Conservation (phyloP, 2,113 vertebrate species). For the Sula dactylatra region DNA sequence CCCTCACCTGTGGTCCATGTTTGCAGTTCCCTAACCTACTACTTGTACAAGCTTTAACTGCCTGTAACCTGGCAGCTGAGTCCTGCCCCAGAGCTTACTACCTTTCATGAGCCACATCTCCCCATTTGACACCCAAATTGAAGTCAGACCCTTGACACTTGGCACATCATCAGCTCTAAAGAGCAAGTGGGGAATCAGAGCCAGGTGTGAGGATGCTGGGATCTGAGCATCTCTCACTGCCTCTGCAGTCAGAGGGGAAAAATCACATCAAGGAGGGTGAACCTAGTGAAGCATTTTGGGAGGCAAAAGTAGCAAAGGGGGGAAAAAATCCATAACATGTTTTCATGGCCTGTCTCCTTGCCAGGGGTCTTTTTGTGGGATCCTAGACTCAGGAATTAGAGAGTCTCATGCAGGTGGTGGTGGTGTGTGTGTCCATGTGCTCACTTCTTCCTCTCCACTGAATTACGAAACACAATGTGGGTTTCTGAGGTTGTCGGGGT, state of each 20-base stretch:
- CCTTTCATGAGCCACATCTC: not conserved
- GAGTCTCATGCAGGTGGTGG: not conserved
- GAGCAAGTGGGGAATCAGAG: fast-evolving
- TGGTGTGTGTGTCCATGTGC: not conserved
- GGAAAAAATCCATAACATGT: not conserved
- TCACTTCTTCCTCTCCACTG: not conserved
- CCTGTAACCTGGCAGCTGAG: not conserved
- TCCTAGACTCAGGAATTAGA: not conserved
- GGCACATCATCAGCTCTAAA: not conserved
- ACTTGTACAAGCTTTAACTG: not conserved
- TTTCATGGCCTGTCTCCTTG: not conserved
- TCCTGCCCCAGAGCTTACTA: not conserved
- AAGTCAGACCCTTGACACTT: not conserved
- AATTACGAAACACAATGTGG: not conserved
- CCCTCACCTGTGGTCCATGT: fast-evolving
- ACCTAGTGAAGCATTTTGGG: not conserved
- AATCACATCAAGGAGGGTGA: not conserved
- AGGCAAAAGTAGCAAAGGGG: not conserved
- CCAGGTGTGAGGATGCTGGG: not conserved
- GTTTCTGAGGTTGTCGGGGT: not conserved
- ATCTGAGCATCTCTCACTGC: fast-evolving
- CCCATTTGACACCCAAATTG: not conserved
- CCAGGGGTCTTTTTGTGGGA: not conserved
- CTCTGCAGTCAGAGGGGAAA: not conserved
- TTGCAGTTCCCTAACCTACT: not conserved